A percentile compares a stretch with the other conserved stretches of the same genome.
Evolutionary conservation across 2,113 vertebrate genomes (phyloP).

Genomic region (Alaudala cheleensis): DNA sequence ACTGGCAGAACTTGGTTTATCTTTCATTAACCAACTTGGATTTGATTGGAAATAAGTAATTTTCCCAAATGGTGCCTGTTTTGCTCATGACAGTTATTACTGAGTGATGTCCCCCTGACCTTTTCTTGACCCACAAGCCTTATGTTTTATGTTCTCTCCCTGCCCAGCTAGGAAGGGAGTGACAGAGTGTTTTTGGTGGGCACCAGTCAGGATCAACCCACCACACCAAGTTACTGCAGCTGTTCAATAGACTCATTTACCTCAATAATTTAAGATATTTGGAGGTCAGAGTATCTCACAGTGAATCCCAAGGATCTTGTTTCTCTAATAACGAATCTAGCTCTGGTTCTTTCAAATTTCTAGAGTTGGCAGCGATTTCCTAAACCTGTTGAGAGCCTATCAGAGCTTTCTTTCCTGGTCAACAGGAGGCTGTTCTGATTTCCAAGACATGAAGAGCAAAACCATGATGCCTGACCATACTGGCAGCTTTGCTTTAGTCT

Average conservation of each 20-base stretch:
- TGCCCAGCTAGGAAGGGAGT: neutral
- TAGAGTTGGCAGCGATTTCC: constrained; percentile 33
- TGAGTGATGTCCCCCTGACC: neutral
- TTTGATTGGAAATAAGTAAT: neutral
- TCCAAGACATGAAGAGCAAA: neutral
- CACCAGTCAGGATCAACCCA: neutral
- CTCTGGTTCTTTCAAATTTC: constrained; percentile 7
- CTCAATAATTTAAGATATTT: constrained; percentile 5
- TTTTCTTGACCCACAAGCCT: accelerated
- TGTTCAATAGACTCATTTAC: constrained; percentile 19
- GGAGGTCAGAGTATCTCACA: neutral
- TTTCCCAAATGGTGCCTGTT: accelerated
- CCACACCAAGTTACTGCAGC: neutral
- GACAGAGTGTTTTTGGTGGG: neutral
- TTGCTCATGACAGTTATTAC: accelerated
- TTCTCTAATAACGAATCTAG: constrained; percentile 48
- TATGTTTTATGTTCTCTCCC: neutral
- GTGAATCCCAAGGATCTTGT: neutral
- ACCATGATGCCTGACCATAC: neutral
- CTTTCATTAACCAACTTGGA: neutral
- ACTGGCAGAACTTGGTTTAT: neutral
- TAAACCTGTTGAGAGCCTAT: constrained; percentile 31
- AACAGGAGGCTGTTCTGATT: neutral
- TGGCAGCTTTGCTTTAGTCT: constrained; percentile 29
- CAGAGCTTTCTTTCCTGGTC: neutral